Percentiles rank a stretch among this genome's conserved stretches.
These are phyloP conservation scores for Ramphastos sulfuratus DNA, from an alignment of 2,113 vertebrate genomes.

Conservation along the genomic window DNA sequence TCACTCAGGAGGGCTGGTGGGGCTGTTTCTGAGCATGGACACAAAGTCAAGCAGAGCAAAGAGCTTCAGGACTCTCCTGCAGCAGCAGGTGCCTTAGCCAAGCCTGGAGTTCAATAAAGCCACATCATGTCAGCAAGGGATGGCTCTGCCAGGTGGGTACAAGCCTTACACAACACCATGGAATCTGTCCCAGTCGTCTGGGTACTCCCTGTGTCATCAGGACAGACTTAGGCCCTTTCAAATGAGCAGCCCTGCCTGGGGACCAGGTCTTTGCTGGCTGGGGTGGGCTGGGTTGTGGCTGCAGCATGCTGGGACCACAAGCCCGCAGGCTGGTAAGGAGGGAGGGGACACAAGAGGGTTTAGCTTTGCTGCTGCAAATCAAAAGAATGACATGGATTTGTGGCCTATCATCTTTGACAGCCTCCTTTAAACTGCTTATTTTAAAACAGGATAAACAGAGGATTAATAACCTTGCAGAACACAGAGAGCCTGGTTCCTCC, in stretches of 20 bases:
- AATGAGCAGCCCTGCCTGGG: neutral
- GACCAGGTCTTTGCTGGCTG: neutral
- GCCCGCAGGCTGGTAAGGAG: neutral
- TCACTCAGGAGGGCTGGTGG: neutral
- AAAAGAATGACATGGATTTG: slow-evolving; percentile 57
- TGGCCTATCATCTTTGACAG: slow-evolving; percentile 59
- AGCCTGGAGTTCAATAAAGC: neutral
- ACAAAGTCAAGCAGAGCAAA: neutral
- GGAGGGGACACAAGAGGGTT: neutral
- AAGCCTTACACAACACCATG: neutral
- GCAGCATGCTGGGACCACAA: rapidly evolving
- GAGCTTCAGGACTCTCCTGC: neutral
- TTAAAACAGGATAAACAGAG: slow-evolving; percentile 66
- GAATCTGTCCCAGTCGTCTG: neutral
- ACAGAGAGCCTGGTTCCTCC: neutral
- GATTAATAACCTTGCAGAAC: slow-evolving; percentile 53
- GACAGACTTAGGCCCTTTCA: rapidly evolving
- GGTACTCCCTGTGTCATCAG: neutral
- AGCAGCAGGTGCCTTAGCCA: neutral
- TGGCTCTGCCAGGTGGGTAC: neutral
- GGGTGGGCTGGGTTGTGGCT: neutral
- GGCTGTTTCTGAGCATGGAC: neutral
- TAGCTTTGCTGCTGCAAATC: slow-evolving; percentile 44
- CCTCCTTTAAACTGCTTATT: slow-evolving; percentile 65
- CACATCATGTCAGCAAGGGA: neutral